phyloP scores from a whole-genome alignment of 2,113 vertebrate species.

The Bolborhynchus lineola region DNA sequence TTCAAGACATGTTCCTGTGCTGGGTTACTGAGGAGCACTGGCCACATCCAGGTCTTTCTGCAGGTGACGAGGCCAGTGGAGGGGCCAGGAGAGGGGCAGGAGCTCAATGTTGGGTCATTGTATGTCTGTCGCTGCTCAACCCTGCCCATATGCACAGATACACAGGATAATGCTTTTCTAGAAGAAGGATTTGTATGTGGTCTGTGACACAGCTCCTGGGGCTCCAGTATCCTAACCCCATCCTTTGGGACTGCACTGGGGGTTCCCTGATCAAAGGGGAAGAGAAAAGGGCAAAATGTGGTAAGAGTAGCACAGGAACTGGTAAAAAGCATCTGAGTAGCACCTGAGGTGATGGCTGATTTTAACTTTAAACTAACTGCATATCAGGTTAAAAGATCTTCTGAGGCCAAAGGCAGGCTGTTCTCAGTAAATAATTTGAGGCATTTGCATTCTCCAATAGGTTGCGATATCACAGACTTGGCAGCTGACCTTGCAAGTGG shows the following conservation, averaged over 20 bases:
- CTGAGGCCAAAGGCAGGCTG: neutral
- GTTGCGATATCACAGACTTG: neutral
- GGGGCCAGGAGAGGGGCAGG: neutral
- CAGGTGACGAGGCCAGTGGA: neutral
- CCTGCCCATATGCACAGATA: neutral
- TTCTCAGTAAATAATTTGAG: neutral
- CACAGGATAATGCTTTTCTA: neutral
- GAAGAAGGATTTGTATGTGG: neutral
- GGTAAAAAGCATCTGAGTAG: neutral
- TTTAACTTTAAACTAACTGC: neutral
- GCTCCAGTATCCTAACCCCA: neutral
- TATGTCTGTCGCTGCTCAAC: rapidly evolving
- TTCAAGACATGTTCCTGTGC: neutral
- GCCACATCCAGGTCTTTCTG: rapidly evolving
- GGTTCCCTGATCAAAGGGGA: neutral
- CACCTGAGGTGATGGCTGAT: neutral
- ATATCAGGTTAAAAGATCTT: neutral
- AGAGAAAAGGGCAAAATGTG: neutral
- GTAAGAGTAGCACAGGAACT: neutral
- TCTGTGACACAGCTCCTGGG: neutral
- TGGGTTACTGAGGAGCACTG: neutral
- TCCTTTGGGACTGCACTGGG: rapidly evolving
- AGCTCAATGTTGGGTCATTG: rapidly evolving
- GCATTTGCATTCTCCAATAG: neutral
- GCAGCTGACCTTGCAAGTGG: neutral